phyloP scores from a whole-genome alignment of 2,888 invertebrate species.

The Eupithecia centaureata region DNA sequence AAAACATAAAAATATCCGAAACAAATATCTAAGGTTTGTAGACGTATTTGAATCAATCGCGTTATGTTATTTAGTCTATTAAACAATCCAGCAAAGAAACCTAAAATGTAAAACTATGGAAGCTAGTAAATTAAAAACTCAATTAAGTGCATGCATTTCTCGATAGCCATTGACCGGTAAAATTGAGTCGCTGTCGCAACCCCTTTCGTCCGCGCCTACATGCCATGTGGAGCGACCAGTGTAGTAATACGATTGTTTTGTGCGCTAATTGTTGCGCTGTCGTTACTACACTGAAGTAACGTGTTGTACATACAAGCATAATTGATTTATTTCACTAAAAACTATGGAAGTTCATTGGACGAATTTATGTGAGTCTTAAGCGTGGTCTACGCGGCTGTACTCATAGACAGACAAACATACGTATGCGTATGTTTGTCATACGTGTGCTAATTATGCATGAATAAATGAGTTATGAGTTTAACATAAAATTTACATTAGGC shows the following conservation, averaged over 20 bases:
- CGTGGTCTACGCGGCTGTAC: not conserved
- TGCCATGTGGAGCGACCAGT: slow-evolving; percentile 58
- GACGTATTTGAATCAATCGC: too few species aligned
- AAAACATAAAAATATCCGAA: too few species aligned
- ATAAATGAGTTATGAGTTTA: too few species aligned
- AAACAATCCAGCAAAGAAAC: not conserved
- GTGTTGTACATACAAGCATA: not conserved
- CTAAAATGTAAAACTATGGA: not conserved
- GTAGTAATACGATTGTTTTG: slow-evolving; percentile 49
- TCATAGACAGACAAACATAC: not conserved
- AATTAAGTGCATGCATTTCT: slow-evolving; percentile 22
- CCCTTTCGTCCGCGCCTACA: slow-evolving; percentile 37
- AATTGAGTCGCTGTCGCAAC: slow-evolving; percentile 47
- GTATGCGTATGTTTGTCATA: too few species aligned
- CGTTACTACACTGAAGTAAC: slow-evolving; percentile 5
- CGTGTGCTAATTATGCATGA: too few species aligned
- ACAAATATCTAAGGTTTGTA: too few species aligned
- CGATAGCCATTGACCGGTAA: slow-evolving; percentile 52
- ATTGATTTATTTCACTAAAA: not conserved
- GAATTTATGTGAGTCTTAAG: not conserved
- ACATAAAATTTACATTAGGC: too few species aligned
- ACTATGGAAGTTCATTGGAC: not conserved
- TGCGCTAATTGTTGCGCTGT: slow-evolving; percentile 49
- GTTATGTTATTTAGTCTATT: not conserved
- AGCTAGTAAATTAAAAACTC: not conserved